Base-by-base conservation (phyloP, 2,113 vertebrate species). In the Dolichotis patagonum region DNA sequence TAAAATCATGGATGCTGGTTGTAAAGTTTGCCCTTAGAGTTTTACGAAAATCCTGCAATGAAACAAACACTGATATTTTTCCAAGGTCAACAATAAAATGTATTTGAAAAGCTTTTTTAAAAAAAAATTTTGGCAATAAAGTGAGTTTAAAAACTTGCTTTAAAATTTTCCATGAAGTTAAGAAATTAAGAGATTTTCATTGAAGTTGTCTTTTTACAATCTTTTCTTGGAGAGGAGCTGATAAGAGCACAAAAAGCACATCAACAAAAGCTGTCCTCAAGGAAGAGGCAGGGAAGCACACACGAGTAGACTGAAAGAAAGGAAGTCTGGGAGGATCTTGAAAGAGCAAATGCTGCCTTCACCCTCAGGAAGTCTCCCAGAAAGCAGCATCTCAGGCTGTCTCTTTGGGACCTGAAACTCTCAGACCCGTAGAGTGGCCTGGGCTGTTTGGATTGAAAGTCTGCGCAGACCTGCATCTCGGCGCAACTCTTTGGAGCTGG, bases 161-260 rank as follows among this genome's bases (percentile, higher is more conserved):
- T 77, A n/a, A 89, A 90, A 54, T 49, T 13, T n/a, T 95, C 49
- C 1, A 56, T 69, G 12, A 78, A 82, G 54, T 95, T 95, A 28
- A 84, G 96, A 69, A 88, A 81, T 73, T 43, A 92, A 58, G 16
- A 95, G 17, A 8, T 75, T 96, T 94, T 96, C 28, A 49, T 52
- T 78, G 65, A 92, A 96, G 22, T 85, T 35, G 85, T 92, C 58
- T 90, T 85, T 95, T 90, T 82, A 92, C 81, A 95, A 88, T 85
- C 56, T 84, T 95, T 88, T 46, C 2, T 52, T 73, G 52, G 24
- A 93, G 58, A 75, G 65, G 28, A 62, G 17, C 30, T 60, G 43
- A n/a, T 69, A 85, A 86, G 43, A 49, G n/a, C 77, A 56, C 17
- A 16, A 3, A 28, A 87, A 91, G 10, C 24, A 1, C 10, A 73